Base-by-base conservation (phyloP, 1,140 invertebrate genomes). In the Platyscapa corneri region DNA sequence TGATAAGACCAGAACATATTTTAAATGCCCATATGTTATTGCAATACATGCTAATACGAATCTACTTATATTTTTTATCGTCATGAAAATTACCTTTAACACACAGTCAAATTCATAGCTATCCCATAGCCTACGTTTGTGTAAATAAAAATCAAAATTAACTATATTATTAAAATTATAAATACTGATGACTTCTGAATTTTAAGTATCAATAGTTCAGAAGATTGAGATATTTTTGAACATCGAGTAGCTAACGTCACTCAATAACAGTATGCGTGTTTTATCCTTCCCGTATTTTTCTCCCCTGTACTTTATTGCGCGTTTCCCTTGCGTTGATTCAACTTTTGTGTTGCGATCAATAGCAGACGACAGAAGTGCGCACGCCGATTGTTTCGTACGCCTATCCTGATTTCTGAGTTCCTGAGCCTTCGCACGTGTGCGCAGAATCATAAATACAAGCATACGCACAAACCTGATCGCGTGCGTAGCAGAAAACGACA, bases 311-410 rank as follows among this genome's bases (percentile, higher is more conserved):
- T 46, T 46, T 5, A 7, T 14, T 14, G 8, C 49, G 49, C 8
- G 16, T 53, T 53, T 53, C 23, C 14, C 56, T 23, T 23, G 56
- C 23, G 23, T 60, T 3, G 23, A 23, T 60, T 27, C 56, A 23
- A 27, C 23, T 5, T 23, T 6, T 27, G 23, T 3, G 20, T 27
- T 16, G 23, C 72, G 76, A 84, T 79, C 83, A 76, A 53, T 84
- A 84, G 83, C 83, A 79, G 83, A 84, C 76, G 83, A 84, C 76
- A 60, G 46, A 78, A 67, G 53, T 72, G 83, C 83, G 83, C 76
- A 64, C 76, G 64, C 56, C 20, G 56, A 27, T 7, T 27, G 23
- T 3, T 23, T 2, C 27, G 2, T 0, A 23, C 56, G 56, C 56
- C 23, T 60, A 60, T 27, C 56, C 56, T 27, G 56, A 56, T 20